phyloP scores from a whole-genome alignment of 1,140 invertebrate species.

The Lerema accius region DNA sequence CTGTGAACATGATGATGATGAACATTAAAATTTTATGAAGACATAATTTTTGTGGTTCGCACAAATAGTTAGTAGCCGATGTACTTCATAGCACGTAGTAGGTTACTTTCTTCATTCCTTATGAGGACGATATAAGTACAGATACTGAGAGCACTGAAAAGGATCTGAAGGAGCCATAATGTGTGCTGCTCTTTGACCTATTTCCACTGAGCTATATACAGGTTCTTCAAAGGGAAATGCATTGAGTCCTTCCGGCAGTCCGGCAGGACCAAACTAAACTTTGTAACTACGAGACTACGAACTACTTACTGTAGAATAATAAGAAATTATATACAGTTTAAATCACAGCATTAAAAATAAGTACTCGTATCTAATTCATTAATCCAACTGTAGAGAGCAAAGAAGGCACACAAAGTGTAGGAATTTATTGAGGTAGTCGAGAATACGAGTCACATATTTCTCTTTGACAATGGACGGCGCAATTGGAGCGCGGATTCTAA shows the following conservation, averaged over 20 bases:
- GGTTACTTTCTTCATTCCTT: not conserved
- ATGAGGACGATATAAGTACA: not conserved
- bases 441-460: slow-evolving; percentile 12
- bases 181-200: not conserved
- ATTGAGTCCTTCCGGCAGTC: not conserved
- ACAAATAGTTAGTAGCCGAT: too few species aligned
- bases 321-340: too few species aligned
- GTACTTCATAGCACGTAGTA: too few species aligned
- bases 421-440: slow-evolving; percentile 6
- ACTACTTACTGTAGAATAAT: too few species aligned
- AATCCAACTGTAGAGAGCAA: too few species aligned
- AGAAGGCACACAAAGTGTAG: slow-evolving; percentile 1
- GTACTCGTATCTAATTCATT: too few species aligned
- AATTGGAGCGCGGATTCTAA: slow-evolving; percentile 19
- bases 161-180: not conserved
- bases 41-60: too few species aligned
- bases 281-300: too few species aligned
- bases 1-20: too few species aligned
- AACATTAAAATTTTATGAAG: too few species aligned
- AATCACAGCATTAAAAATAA: too few species aligned
- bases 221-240: not conserved
- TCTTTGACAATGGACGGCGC: slow-evolving; percentile 17
- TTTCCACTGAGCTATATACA: not conserved
- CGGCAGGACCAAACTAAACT: too few species aligned
- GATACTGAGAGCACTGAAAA: not conserved